Evolutionary conservation across 1,140 invertebrate genomes (phyloP).

Genomic region (Cardiocondyla obscurior): DNA sequence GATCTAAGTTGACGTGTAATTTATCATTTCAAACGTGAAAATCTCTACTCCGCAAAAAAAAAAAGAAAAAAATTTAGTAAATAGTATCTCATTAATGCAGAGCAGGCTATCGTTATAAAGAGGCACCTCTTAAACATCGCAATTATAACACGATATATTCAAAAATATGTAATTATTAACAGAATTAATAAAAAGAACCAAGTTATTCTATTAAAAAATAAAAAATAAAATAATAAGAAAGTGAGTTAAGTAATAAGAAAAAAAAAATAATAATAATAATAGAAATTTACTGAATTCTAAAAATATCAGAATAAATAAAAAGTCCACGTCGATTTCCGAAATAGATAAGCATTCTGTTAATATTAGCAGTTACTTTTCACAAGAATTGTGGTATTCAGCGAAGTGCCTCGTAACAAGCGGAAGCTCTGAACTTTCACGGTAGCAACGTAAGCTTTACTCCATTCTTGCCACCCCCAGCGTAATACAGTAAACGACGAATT

Average conservation of each 20-base stretch:
- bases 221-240: neutral
- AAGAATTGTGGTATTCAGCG: conserved; percentile 7
- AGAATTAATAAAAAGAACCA: neutral
- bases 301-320: conserved; percentile 2
- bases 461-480: conserved; percentile 20
- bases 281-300: neutral
- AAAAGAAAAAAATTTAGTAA: neutral
- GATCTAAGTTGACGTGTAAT: conserved; percentile 37
- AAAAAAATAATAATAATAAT: neutral
- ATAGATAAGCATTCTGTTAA: conserved; percentile 1
- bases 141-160: neutral
- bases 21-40: conserved; percentile 41
- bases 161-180: conserved; percentile 1
- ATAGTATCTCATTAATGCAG: neutral
- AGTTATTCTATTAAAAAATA: neutral
- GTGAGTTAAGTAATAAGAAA: neutral
- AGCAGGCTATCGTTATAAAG: neutral
- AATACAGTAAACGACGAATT: conserved; percentile 49
- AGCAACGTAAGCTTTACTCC: conserved; percentile 27
- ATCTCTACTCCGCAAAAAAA: neutral
- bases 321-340: conserved; percentile 8
- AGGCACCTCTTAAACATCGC: neutral
- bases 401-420: conserved; percentile 1
- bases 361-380: conserved; percentile 18
- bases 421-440: conserved; percentile 33